These are phyloP conservation scores for Gopherus evgoodei DNA, from an alignment of 2,113 vertebrate species.

Conservation along the genomic window DNA sequence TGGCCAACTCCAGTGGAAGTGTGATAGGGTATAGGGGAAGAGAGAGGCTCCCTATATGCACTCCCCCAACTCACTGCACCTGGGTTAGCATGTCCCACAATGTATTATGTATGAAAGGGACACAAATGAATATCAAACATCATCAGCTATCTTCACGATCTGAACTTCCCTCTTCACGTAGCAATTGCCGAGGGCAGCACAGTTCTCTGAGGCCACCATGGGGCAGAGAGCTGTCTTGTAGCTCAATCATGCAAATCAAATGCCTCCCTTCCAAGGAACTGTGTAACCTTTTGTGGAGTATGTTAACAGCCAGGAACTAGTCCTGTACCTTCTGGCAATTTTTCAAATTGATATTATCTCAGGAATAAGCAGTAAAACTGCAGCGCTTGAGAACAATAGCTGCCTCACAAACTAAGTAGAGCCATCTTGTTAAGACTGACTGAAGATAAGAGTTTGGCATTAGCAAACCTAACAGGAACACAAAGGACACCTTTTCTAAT, in stretches of 20 bases:
- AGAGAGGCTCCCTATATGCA: background rate
- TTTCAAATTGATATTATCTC: background rate
- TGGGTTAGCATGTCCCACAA: background rate
- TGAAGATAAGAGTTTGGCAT: conserved; percentile 4
- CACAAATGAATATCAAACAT: rapidly evolving
- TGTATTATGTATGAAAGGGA: background rate
- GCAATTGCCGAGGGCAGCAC: background rate
- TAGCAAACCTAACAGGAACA: background rate
- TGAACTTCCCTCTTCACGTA: background rate
- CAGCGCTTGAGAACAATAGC: background rate
- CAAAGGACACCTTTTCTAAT: background rate
- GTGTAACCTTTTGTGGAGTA: background rate
- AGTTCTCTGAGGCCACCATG: background rate
- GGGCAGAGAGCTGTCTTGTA: background rate
- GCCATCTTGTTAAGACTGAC: conserved; percentile 15
- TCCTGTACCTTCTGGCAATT: background rate
- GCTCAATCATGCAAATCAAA: background rate
- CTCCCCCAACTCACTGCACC: background rate
- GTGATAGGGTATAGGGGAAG: background rate
- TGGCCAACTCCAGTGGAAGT: background rate
- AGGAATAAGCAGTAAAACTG: background rate
- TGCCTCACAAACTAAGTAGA: conserved; percentile 10
- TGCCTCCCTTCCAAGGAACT: background rate
- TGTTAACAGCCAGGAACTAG: background rate
- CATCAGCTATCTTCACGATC: background rate